Conservation (phyloP, 2,113 vertebrate genomes). For the Rattus norvegicus region GRCr8 NC_086023.1:89604501-89605000, state of each 20-base stretch:
- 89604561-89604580: conserved; percentile 32
- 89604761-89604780: background rate
- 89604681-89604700: conserved; percentile 9
- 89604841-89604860: background rate
- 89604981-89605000: background rate
- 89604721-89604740: background rate
- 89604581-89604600: background rate
- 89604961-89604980: background rate
- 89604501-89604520: conserved; percentile 55
- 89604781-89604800: background rate
- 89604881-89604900: background rate
- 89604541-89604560: conserved; percentile 7
- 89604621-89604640: conserved; percentile 43
- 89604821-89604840: background rate
- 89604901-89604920: background rate
- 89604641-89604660: conserved; percentile 28
- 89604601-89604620: conserved; percentile 43
- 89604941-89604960: background rate
- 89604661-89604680: conserved; percentile 32
- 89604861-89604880: no score
- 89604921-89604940: background rate
- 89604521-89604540: background rate
- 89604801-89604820: background rate
- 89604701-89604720: conserved; percentile 20
- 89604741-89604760: background rate